These are phyloP conservation scores for Corythoichthys haematopterus DNA, from an alignment of 2,113 vertebrate species.

Conservation along the genomic window DNA sequence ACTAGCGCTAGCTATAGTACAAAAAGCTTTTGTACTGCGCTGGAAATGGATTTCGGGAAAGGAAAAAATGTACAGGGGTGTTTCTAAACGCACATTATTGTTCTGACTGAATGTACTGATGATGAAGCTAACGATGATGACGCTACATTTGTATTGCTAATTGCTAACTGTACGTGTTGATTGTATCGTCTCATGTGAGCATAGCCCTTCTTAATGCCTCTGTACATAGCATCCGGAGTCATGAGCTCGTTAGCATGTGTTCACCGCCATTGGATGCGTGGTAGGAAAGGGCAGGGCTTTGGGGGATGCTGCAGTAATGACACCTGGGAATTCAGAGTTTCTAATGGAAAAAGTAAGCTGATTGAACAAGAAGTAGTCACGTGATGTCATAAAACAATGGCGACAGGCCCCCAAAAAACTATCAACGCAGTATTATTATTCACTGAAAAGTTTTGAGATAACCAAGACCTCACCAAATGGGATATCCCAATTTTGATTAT, in stretches of 20 bases:
- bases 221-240: constrained; percentile 96
- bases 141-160: constrained; percentile 78
- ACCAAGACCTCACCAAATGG: not conserved
- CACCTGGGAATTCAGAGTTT: too few relatives aligned
- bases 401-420: not conserved
- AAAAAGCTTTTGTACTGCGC: constrained; percentile 75
- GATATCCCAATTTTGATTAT: not conserved
- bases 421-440: not conserved
- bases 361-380: not conserved
- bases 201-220: constrained; percentile 74
- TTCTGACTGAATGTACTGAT: constrained; percentile 91
- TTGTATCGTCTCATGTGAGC: constrained; percentile 94
- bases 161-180: constrained; percentile 90
- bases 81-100: constrained; percentile 80
- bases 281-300: not conserved
- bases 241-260: constrained; percentile 37
- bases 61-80: constrained; percentile 15
- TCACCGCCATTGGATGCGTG: not conserved
- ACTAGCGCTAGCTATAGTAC: constrained; percentile 73
- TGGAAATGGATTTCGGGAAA: constrained; percentile 17
- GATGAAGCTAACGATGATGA: constrained; percentile 68
- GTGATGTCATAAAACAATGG: not conserved
- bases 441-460: not conserved
- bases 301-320: not conserved
- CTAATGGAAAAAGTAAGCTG: not conserved